Base-by-base conservation (phyloP, 1,140 invertebrate genomes). In the Gryllus bimaculatus region DNA sequence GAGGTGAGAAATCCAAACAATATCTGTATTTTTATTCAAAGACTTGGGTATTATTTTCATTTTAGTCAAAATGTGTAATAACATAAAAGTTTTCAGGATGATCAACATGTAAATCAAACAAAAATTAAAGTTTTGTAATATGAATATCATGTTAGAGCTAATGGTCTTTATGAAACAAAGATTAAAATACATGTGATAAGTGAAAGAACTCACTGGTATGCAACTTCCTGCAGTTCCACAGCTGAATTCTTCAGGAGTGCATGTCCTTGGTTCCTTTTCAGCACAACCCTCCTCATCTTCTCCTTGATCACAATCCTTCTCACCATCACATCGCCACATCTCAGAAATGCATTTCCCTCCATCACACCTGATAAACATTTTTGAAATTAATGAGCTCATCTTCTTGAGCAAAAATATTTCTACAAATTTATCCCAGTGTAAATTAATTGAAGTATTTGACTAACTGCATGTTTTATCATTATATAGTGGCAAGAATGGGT, bases 201-300 rank as follows among this genome's bases (percentile, higher is more conserved):
- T 39, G 26, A 39, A 39, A 2, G 21, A 8, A 39, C 76, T 48
- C 39, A 81, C 80, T 79, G 80, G 49, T 47, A 81, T 81, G 77
- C 80, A 81, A 26, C 48, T 77, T 39, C 80, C 80, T n/a, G 91
- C 90, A 81, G 88, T 90, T 18, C 87, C 84, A 82, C 93, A 95
- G 5, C 88, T 88, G 81, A 89, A 92, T 83, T 94, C 92, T 79
- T 94, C 92, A 6, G 86, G 80, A 8, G 89, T 89, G 83, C 93
- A 94, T 75, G 88, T 90, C 78, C 88, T 85, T 7, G 88, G 88
- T 12, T 87, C 86, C n/a, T 87, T 86, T 8, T 89, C 86, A 39
- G 90, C 89, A 83, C 93, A 94, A 79, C 91, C 90, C 8, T 90
- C 86, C 83, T 97, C 95, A 83, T 97, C 95, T 80, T 94, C 93